A percentile compares a stretch with the other conserved stretches of the same genome.
Evolutionary conservation across 2,797 vertebrate species (phyloP).

Genomic region (Buphagus erythrorhynchus): DNA sequence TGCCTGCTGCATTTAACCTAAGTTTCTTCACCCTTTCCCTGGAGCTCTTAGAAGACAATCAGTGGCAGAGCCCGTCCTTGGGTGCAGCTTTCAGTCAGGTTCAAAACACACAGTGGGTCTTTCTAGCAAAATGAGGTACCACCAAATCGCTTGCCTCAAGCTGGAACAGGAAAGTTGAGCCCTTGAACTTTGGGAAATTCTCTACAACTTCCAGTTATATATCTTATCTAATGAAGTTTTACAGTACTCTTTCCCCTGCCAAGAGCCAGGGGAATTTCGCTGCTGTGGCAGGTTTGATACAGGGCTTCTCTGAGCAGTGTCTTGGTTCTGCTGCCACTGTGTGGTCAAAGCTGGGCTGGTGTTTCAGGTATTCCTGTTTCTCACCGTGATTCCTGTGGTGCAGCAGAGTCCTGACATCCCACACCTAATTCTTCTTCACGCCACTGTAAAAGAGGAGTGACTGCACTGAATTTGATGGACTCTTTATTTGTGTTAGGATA

Average conservation of each 20-base stretch:
- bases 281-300: background rate
- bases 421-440: accelerated
- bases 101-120: background rate
- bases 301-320: background rate
- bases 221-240: background rate
- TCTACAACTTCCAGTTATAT: accelerated
- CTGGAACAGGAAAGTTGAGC: background rate
- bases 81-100: background rate
- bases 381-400: accelerated
- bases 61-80: background rate
- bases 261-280: background rate
- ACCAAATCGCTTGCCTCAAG: accelerated
- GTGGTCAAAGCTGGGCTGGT: constrained; percentile 45
- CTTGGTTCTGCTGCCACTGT: constrained; percentile 71
- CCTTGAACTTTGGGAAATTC: background rate
- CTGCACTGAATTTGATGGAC: background rate
- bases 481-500: background rate
- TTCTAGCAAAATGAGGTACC: background rate
- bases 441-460: accelerated
- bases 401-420: background rate
- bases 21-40: background rate
- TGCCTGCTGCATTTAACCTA: background rate
- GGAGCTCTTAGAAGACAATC: background rate
- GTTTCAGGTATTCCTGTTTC: background rate
- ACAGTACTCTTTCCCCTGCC: accelerated